phyloP scores from a whole-genome alignment of 2,888 invertebrate species.

The Eumerus sabulonum region DNA sequence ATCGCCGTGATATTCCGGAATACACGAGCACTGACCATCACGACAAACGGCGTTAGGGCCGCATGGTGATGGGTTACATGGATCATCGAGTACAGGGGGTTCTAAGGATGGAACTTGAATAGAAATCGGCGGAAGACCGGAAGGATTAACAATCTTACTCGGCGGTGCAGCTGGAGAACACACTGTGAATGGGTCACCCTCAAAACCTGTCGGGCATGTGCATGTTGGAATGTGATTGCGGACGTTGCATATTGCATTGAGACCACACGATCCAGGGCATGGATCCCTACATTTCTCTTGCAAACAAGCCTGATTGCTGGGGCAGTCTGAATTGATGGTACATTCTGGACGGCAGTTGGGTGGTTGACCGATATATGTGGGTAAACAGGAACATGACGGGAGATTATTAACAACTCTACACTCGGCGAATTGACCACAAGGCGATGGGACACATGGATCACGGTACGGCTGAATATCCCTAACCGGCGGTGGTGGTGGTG shows the following conservation, averaged over 20 bases:
- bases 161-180: slow-evolving; percentile 80
- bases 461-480: slow-evolving; percentile 70
- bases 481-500: slow-evolving; percentile 76
- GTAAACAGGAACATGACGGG: slow-evolving; percentile 83
- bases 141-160: slow-evolving; percentile 71
- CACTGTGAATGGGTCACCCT: slow-evolving; percentile 84
- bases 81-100: slow-evolving; percentile 79
- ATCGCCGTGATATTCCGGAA: slow-evolving; percentile 83
- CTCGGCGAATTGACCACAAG: slow-evolving; percentile 85
- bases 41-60: slow-evolving; percentile 84
- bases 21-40: slow-evolving; percentile 85
- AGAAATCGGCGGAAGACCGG: background rate
- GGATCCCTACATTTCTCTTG: slow-evolving; percentile 86
- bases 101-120: slow-evolving; percentile 64
- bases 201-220: slow-evolving; percentile 83
- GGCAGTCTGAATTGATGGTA: slow-evolving; percentile 84
- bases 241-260: slow-evolving; percentile 85
- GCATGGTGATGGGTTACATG: slow-evolving; percentile 85
- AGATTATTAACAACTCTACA: slow-evolving; percentile 83
- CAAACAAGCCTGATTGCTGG: slow-evolving; percentile 84
- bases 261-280: slow-evolving; percentile 86
- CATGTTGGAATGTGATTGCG: slow-evolving; percentile 86
- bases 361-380: slow-evolving; percentile 83
- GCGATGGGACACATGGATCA: slow-evolving; percentile 84
- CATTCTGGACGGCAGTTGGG: slow-evolving; percentile 87